Evolutionary conservation across 2,113 vertebrate genomes (phyloP).

Genomic region (Ammodytes dubius): DNA sequence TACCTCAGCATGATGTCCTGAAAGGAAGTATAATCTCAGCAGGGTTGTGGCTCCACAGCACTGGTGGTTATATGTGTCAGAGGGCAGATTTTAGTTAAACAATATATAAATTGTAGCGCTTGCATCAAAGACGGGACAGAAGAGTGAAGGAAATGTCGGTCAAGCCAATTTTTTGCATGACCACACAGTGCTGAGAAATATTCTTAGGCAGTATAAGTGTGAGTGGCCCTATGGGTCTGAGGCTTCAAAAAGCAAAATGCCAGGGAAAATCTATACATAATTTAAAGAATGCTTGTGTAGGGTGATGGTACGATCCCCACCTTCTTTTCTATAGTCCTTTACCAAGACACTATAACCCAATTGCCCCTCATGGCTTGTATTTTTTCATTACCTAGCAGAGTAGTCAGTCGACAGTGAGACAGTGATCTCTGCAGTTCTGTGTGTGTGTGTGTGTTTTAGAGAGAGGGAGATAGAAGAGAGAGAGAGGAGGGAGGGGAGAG

Average conservation of each 20-base stretch:
- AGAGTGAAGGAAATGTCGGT: constrained; percentile 1
- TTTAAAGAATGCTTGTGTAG: neutral
- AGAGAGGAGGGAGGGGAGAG: neutral
- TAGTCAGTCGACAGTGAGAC: constrained; percentile 9
- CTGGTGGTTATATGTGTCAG: constrained; percentile 33
- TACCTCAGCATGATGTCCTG: neutral
- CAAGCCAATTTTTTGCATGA: neutral
- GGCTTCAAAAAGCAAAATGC: neutral
- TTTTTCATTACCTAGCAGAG: constrained; percentile 27
- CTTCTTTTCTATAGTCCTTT: neutral
- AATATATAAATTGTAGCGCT: neutral
- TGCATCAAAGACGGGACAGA: neutral
- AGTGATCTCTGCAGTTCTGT: constrained; percentile 5
- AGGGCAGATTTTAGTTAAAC: constrained; percentile 10
- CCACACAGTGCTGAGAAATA: neutral
- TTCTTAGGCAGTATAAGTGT: neutral
- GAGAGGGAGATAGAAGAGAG: neutral
- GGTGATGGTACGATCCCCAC: neutral
- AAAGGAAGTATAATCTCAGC: constrained; percentile 38
- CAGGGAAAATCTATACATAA: no score
- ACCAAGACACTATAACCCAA: neutral
- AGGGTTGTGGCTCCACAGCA: constrained; percentile 9
- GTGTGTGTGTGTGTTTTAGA: constrained; percentile 9
- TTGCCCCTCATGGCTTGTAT: neutral
- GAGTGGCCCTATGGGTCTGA: neutral